Conservation (phyloP, 2,888 invertebrate species). For the Silvanus unidentatus region DNA sequence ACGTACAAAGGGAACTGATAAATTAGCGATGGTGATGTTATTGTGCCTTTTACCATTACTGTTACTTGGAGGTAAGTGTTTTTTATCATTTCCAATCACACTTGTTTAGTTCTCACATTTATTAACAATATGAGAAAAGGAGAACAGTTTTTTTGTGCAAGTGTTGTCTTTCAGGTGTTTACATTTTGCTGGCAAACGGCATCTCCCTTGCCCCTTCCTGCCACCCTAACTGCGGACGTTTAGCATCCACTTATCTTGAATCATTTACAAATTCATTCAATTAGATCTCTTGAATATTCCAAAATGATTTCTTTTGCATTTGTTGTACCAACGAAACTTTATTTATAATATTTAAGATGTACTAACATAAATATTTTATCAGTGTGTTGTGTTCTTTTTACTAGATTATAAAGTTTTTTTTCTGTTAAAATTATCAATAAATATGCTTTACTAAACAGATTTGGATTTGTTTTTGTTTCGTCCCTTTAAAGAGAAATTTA, state of each 20-base stretch:
- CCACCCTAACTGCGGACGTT: slow-evolving; percentile 44
- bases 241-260: slow-evolving; percentile 36
- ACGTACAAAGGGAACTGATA: slow-evolving; percentile 19
- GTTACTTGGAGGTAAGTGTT: slow-evolving; percentile 53
- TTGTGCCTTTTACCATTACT: slow-evolving; percentile 52
- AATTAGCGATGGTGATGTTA: slow-evolving; percentile 25
- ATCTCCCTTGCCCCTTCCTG: slow-evolving; percentile 44
- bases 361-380: slow-evolving; percentile 2
- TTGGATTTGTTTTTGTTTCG: no score
- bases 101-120: no score
- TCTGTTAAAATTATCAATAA: no score
- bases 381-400: slow-evolving; percentile 7
- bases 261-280: slow-evolving; percentile 6
- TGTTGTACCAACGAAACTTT: no score
- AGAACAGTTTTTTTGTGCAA: not conserved
- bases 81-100: no score
- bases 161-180: slow-evolving; percentile 42
- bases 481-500: not conserved
- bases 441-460: no score
- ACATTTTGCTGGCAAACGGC: slow-evolving; percentile 43
- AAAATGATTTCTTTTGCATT: no score
- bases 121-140: no score
- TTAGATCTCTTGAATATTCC: no score
- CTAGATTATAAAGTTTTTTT: not conserved
- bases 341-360: no score